Conservation (phyloP, 2,113 vertebrate genomes). For the Varanus salvator region DNA sequence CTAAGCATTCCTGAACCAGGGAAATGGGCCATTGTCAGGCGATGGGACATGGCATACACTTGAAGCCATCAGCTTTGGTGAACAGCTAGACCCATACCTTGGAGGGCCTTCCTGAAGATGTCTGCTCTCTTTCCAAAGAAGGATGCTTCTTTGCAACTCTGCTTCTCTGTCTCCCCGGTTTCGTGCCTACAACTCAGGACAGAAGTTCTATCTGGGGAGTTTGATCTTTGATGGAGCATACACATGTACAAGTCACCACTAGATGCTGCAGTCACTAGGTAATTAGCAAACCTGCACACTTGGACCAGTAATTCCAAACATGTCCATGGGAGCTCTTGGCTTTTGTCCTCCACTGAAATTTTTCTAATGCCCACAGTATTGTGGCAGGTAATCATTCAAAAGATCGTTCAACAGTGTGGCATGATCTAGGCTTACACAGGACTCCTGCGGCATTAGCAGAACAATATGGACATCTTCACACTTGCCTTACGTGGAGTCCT, state of each 20-base stretch:
- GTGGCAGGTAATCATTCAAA: slow-evolving; percentile 46
- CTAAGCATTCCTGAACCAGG: not conserved
- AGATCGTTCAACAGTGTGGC: too few species aligned
- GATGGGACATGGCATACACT: not conserved
- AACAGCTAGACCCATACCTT: not conserved
- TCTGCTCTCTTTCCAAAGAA: too few species aligned
- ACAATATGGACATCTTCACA: not conserved
- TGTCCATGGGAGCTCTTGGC: not conserved
- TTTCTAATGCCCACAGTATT: not conserved
- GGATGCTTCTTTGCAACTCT: too few species aligned
- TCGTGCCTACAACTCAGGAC: too few species aligned
- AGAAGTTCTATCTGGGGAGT: not conserved
- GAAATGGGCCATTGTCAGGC: not conserved
- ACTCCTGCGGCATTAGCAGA: not conserved
- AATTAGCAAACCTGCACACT: not conserved
- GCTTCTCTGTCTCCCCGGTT: not conserved
- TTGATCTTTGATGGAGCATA: not conserved
- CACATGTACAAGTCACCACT: not conserved
- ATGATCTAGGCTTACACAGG: not conserved
- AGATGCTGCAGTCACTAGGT: not conserved
- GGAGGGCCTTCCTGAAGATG: not conserved
- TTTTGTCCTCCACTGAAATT: not conserved
- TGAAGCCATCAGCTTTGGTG: too few species aligned
- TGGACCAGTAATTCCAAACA: too few species aligned
- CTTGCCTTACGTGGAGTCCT: slow-evolving; percentile 24